phyloP scores from a whole-genome alignment of 1,140 invertebrate species.

The Zophobas morio region DNA sequence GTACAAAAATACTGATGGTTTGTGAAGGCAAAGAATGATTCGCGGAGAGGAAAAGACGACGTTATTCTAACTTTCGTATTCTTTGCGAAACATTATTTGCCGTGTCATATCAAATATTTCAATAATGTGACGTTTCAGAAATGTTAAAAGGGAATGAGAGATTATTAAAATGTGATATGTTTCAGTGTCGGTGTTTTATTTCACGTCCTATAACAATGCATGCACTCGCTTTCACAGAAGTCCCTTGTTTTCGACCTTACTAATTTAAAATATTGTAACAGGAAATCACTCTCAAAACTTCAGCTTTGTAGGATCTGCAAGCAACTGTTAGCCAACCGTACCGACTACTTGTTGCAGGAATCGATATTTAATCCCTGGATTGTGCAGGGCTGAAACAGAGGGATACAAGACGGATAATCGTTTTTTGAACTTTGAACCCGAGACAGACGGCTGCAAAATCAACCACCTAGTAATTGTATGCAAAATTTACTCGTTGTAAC shows the following conservation, averaged over 20 bases:
- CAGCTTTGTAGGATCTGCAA: too few species aligned
- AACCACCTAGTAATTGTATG: too few species aligned
- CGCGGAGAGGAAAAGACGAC: not conserved
- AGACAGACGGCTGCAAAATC: too few species aligned
- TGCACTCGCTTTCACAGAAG: not conserved
- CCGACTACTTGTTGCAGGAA: too few species aligned
- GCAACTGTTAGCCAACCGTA: too few species aligned
- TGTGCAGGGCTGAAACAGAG: too few species aligned
- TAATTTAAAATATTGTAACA: not conserved
- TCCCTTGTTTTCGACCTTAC: not conserved
- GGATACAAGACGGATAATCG: too few species aligned
- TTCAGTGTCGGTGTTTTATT: slow-evolving; percentile 42
- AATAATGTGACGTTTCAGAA: slow-evolving; percentile 38
- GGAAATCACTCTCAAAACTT: too few species aligned
- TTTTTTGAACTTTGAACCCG: too few species aligned
- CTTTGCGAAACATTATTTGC: slow-evolving; percentile 15
- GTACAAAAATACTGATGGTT: slow-evolving; percentile 41
- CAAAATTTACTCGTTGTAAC: too few species aligned
- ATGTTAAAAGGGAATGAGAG: slow-evolving; percentile 42
- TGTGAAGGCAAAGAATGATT: slow-evolving; percentile 25
- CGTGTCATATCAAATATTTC: slow-evolving; percentile 21
- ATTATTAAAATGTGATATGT: slow-evolving; percentile 59
- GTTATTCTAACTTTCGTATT: not conserved
- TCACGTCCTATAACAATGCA: not conserved
- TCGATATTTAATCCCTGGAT: too few species aligned